These are phyloP conservation scores for Eubasilissa regina DNA, from an alignment of 1,140 invertebrate species.

Conservation along the genomic window DNA sequence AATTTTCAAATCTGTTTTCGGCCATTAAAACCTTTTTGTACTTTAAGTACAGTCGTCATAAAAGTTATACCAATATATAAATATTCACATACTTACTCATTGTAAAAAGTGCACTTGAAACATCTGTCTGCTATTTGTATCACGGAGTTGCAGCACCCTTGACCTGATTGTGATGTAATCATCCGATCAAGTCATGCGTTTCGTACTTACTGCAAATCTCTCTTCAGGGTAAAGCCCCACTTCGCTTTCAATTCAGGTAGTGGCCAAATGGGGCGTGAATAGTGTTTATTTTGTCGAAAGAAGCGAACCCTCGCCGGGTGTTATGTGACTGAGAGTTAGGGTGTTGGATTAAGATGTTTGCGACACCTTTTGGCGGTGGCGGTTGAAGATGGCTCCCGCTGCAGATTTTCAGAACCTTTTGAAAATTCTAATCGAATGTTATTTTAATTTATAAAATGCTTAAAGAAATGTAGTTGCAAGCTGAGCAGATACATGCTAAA, in stretches of 20 bases:
- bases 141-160: background rate
- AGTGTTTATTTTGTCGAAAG: slow-evolving; percentile 50
- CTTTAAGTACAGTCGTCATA: too few relatives aligned
- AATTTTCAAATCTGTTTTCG: too few relatives aligned
- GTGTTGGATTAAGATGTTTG: slow-evolving; percentile 46
- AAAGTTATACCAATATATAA: too few relatives aligned
- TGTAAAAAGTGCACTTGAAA: background rate
- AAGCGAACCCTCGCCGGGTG: slow-evolving; percentile 20
- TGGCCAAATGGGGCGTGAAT: slow-evolving; percentile 51
- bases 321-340: slow-evolving; percentile 50
- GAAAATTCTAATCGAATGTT: too few relatives aligned
- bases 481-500: too few relatives aligned
- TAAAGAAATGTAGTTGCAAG: too few relatives aligned
- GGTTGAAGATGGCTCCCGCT: background rate
- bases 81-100: too few relatives aligned
- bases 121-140: background rate
- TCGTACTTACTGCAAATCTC: slow-evolving; percentile 18
- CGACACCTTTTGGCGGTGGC: slow-evolving; percentile 14
- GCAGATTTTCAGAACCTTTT: background rate
- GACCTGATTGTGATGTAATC: slow-evolving; percentile 49
- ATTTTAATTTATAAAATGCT: too few relatives aligned
- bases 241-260: slow-evolving; percentile 55
- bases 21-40: too few relatives aligned
- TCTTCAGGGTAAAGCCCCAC: slow-evolving; percentile 25
- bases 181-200: slow-evolving; percentile 46